Base-by-base conservation (phyloP, 2,113 vertebrate species). In the Malurus elegans region DNA sequence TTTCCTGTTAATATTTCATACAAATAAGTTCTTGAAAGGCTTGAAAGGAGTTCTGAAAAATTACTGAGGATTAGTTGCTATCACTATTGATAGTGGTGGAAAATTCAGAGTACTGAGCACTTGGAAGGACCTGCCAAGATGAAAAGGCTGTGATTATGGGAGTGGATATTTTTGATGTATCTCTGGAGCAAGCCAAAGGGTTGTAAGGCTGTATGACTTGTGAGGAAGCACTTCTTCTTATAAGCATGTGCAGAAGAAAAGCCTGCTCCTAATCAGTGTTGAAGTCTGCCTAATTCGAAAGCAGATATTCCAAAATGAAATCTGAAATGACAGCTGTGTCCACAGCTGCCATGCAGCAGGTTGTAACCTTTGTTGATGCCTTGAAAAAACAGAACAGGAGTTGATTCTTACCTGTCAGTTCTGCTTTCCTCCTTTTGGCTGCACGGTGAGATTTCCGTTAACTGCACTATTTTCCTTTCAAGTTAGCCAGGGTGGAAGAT, bases 1-100 rank as follows among this genome's bases (percentile, higher is more conserved):
- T 88, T 94, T 83, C 48, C 44, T 78, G 62, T 78, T 90, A 78
- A 73, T 95, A 88, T 93, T 93, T 92, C 91, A 78, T 92, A 65
- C 12, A 23, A 86, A 29, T 57, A 58, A 83, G 79, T 69, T 88
- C 38, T 56, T 86, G 91, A 83, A 93, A 93, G 50, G 79, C 74
- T 83, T 88, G 87, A 91, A 92, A 95, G 48, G 70, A 90, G 36
- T 48, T 72, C 38, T 85, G 84, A 89, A 75, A 94, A 90, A 93
- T 94, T 86, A 88, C 67, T 0, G 2, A 76, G 56, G 80, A 74
- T 86, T 80, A 74, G 75, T 81, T 82, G 38, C 73, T 90, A 90
- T 51, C 20, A 4, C n/a, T 74, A 4, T 62, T 29, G 79, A 78
- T 44, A 50, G 54, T 29, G 10, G 38, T 10, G 15, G 72, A 66